These are phyloP conservation scores for Cryptomyrus ogoouensis DNA, from an alignment of 2,113 vertebrate species.

Conservation along the genomic window DNA sequence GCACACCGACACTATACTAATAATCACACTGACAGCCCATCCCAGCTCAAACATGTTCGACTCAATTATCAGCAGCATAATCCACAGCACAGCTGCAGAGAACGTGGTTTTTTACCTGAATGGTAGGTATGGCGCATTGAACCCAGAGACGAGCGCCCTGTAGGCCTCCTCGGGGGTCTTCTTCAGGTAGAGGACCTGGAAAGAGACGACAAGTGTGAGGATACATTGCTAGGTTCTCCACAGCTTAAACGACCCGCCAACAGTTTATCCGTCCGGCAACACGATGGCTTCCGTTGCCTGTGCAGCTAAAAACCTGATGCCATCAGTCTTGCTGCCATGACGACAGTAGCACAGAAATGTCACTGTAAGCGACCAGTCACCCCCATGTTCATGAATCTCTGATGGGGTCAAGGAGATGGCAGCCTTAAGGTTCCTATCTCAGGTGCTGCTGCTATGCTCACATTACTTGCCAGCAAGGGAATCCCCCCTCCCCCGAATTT, in stretches of 20 bases:
- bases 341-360: neutral
- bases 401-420: neutral
- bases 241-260: neutral
- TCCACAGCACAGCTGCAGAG: neutral
- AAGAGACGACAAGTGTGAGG: neutral
- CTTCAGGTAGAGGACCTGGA: constrained; percentile 91
- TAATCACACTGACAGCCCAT: neutral
- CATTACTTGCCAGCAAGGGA: neutral
- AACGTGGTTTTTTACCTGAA: constrained; percentile 76
- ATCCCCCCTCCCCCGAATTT: neutral
- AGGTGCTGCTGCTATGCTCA: neutral
- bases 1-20: neutral
- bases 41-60: neutral
- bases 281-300: neutral
- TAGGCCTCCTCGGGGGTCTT: constrained; percentile 92
- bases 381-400: neutral
- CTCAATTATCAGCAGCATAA: neutral
- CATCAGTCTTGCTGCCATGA: neutral
- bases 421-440: neutral
- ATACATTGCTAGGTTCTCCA: neutral
- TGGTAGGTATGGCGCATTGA: constrained; percentile 84
- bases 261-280: neutral
- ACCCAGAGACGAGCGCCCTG: constrained; percentile 77
- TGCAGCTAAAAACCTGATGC: neutral
- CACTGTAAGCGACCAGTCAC: neutral